Evolutionary conservation across 2,797 vertebrate species (phyloP), one percentile per base, ranked within the genome.

Genomic region (Arrhamphus sclerolepis): DNA sequence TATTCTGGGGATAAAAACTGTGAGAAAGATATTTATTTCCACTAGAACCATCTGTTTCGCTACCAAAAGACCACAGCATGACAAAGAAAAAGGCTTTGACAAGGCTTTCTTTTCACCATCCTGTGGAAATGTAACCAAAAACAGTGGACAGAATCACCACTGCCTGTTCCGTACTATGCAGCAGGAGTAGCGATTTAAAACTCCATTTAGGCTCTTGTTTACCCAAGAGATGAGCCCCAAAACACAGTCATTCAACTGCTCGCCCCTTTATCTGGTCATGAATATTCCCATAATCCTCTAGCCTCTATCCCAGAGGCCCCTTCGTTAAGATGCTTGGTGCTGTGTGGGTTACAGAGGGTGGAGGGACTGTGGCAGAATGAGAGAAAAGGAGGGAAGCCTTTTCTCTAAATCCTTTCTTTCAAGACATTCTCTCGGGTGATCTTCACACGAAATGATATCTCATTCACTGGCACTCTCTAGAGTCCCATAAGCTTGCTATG

Each of bases 221-320:
- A 95, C 95, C 87, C 92, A 96, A 95, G 93, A 95, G 96, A 97
- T 98, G 94, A 98, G 92, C 93, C 87, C 86, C 88, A 93, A 94
- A 94, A 94, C 92, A 94, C 90, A 91, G 91, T 90, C 89, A 94
- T 93, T 96, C 93, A 93, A 91, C 92, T 88, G 88, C 85, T 85
- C 83, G 77, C 80, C 87, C 91, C 94, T 94, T 95, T 95, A 95
- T 94, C 91, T 92, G 85, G 89, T 93, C 94, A 96, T 97, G 95
- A 97, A 96, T 96, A 97, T 96, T 96, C 94, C 93, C 91, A 94
- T 96, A 97, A 98, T 96, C 96, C 93, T 84, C 88, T 93, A 89
- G 89, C 92, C 91, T 85, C 90, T 72, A 89, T 90, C 92, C 92
- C 91, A 90, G 90, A 92, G 94, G 91, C 89, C 89, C 66, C 77